Evolutionary conservation across 37 sponge, comb jelly and placozoan genomes (phyloP).

Genomic region (Halisarca cf. caerulea): DNA sequence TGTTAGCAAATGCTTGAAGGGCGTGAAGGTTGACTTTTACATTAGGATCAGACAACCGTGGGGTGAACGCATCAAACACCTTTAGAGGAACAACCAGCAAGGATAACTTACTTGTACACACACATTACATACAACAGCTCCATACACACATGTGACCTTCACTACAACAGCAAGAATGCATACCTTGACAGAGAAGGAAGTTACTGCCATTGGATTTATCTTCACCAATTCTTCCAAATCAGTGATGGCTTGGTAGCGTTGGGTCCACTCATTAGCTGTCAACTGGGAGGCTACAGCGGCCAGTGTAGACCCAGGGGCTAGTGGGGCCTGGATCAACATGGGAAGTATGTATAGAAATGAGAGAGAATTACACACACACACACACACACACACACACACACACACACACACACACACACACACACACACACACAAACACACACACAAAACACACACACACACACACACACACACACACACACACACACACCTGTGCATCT

Average conservation of each 20-base stretch:
- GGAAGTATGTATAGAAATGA: too few relatives aligned
- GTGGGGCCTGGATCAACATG: too few relatives aligned
- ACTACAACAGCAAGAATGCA: neutral
- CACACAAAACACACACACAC: too few relatives aligned
- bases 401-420: too few relatives aligned
- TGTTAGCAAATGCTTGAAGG: conserved; percentile 64
- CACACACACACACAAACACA: too few relatives aligned
- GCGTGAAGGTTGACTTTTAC: conserved; percentile 88
- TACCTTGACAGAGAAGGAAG: conserved; percentile 49
- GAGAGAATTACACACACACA: too few relatives aligned
- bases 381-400: too few relatives aligned
- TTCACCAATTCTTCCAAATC: conserved; percentile 50
- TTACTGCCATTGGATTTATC: conserved; percentile 22
- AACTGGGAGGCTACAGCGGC: neutral
- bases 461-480: neutral
- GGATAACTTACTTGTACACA: neutral
- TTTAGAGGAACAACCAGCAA: neutral
- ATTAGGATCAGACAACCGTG: conserved; percentile 80
- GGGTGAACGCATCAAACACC: conserved; percentile 82
- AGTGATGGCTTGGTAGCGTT: conserved; percentile 61
- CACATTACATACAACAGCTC: neutral
- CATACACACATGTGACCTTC: neutral
- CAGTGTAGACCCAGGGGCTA: too few relatives aligned
- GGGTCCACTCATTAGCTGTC: conserved; percentile 64
- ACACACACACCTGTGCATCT: conserved; percentile 1